Conservation (phyloP, 1,140 invertebrate species). For the Halesus radiatus region DNA sequence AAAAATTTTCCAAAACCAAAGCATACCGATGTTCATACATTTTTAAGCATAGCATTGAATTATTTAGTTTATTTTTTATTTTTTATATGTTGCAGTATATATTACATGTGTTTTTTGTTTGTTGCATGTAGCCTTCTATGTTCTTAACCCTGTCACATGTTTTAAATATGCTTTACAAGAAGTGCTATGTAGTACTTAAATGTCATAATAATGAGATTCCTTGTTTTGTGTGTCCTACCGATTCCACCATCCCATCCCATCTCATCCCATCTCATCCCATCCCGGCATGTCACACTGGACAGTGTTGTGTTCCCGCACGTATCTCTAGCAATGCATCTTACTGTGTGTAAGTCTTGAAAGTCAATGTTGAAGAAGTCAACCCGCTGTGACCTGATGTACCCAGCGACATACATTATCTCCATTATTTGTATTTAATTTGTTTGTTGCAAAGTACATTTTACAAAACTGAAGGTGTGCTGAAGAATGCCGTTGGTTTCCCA, state of each 20-base stretch:
- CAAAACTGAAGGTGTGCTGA: constrained; percentile 1
- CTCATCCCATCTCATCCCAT: not conserved
- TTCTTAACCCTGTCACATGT: constrained; percentile 33
- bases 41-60: not conserved
- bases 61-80: no score
- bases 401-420: not conserved
- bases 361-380: not conserved
- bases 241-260: no score
- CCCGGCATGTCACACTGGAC: constrained; percentile 32
- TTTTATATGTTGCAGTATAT: constrained; percentile 12
- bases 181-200: constrained; percentile 35
- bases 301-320: constrained; percentile 36
- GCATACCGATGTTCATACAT: constrained; percentile 28
- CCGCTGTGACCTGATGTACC: no score
- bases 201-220: constrained; percentile 13
- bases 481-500: no score
- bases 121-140: constrained; percentile 39
- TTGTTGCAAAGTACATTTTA: constrained; percentile 1
- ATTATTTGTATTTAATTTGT: not conserved
- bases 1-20: not conserved
- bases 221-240: constrained; percentile 7
- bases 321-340: constrained; percentile 34
- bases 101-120: constrained; percentile 9
- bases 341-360: constrained; percentile 19
- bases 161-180: constrained; percentile 31